A percentile compares a stretch with the other conserved stretches of the same genome.
phyloP scores from a whole-genome alignment of 2,113 vertebrate genomes.

The Rostratula benghalensis region DNA sequence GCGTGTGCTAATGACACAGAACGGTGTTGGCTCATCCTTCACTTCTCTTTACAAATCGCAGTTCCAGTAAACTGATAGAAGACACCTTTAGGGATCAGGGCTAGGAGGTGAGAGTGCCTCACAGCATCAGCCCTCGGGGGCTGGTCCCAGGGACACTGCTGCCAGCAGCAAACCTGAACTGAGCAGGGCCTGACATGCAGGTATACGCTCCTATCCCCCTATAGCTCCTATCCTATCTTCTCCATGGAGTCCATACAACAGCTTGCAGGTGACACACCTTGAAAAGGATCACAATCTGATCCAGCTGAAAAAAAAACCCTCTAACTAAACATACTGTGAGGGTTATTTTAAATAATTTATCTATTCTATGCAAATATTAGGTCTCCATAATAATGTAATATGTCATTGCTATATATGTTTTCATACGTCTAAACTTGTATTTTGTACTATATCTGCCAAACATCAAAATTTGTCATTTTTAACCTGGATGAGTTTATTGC shows the following conservation, averaged over 20 bases:
- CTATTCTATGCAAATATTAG: neutral
- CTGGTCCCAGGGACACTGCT: neutral
- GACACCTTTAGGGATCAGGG: neutral
- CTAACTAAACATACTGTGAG: neutral
- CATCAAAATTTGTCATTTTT: neutral
- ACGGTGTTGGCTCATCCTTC: neutral
- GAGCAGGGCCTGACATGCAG: neutral
- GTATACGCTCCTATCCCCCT: accelerated
- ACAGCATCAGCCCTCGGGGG: neutral
- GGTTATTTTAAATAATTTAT: neutral
- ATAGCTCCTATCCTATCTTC: neutral
- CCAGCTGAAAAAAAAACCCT: neutral
- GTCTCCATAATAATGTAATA: neutral
- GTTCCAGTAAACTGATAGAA: neutral
- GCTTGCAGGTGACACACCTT: neutral
- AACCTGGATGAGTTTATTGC: neutral
- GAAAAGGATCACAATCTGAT: neutral
- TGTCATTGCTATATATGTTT: neutral
- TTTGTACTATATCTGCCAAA: neutral
- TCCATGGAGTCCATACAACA: neutral
- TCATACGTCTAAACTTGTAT: neutral
- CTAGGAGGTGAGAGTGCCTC: neutral
- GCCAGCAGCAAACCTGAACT: neutral
- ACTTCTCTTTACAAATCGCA: neutral
- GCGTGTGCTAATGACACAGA: accelerated